A percentile compares a stretch with the other conserved stretches of the same genome.
These are phyloP conservation scores for Chamaea fasciata DNA, from an alignment of 2,113 vertebrate species.

Conservation along the genomic window DNA sequence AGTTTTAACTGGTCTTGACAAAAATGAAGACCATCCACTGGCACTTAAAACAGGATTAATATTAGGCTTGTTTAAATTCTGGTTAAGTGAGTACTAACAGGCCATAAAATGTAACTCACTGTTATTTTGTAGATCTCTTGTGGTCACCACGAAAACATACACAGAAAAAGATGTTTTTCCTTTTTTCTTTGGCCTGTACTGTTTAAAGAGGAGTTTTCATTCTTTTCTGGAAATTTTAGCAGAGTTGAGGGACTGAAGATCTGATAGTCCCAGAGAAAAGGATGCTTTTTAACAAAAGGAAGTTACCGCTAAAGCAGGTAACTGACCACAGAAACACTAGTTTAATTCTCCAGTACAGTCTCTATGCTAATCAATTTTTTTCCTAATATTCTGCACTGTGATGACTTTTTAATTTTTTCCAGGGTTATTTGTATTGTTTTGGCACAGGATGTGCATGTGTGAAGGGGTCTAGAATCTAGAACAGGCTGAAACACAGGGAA, in stretches of 20 bases:
- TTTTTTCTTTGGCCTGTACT: background rate
- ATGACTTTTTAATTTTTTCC: background rate
- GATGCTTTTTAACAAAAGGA: background rate
- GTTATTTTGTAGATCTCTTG: background rate
- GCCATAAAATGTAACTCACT: background rate
- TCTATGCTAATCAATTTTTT: background rate
- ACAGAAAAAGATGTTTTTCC: background rate
- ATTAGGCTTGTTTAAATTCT: background rate
- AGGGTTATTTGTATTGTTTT: background rate
- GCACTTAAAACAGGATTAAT: background rate
- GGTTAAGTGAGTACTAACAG: background rate
- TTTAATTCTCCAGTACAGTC: background rate
- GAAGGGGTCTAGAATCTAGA: background rate
- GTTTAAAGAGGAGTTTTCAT: background rate
- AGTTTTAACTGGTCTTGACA: background rate
- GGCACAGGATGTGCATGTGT: rapidly evolving
- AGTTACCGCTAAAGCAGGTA: background rate
- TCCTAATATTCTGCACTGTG: background rate
- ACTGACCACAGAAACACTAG: background rate
- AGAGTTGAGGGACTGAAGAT: background rate
- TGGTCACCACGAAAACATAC: background rate
- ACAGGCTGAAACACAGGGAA: background rate
- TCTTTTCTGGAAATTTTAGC: background rate
- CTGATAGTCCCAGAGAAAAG: background rate
- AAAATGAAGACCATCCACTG: background rate